A percentile compares a stretch with the other conserved stretches of the same genome.
Evolutionary conservation across 92 coral and sea anemone species (phyloP).

Genomic region (Plumapathes pennacea): DNA sequence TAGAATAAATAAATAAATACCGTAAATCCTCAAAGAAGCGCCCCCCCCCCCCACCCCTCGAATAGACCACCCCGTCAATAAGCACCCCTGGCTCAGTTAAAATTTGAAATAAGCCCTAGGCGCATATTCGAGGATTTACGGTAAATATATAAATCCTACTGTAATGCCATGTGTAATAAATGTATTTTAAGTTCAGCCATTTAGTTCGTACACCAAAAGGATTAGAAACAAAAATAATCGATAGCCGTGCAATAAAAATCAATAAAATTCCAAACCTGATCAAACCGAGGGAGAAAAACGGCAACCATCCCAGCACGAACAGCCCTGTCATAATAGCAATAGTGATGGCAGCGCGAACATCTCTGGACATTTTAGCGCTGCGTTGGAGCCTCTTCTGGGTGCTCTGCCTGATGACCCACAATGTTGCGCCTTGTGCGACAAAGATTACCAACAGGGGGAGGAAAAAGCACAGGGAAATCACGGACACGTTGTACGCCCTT

Average conservation of each 20-base stretch:
- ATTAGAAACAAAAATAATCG: no score
- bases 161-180: no score
- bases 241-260: no score
- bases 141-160: no score
- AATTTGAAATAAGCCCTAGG: no score
- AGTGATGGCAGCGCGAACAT: constrained; percentile 67
- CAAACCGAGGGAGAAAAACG: constrained; percentile 58
- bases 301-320: constrained; percentile 66
- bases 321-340: constrained; percentile 53
- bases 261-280: constrained; percentile 10
- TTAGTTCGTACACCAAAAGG: no score
- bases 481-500: constrained; percentile 55
- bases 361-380: constrained; percentile 28
- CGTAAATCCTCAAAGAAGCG: no score
- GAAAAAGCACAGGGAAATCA: constrained; percentile 49
- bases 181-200: no score
- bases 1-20: no score
- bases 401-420: constrained; percentile 34
- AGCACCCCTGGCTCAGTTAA: no score
- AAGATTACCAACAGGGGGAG: constrained; percentile 49
- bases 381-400: constrained; percentile 8
- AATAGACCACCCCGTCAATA: no score
- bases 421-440: constrained; percentile 44
- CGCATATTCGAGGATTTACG: neutral
- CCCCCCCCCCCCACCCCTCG: no score